A percentile compares a stretch with the other conserved stretches of the same genome.
These are phyloP conservation scores for Lepisosteus oculatus DNA, from an alignment of 2,113 vertebrate genomes.

Conservation along the genomic window DNA sequence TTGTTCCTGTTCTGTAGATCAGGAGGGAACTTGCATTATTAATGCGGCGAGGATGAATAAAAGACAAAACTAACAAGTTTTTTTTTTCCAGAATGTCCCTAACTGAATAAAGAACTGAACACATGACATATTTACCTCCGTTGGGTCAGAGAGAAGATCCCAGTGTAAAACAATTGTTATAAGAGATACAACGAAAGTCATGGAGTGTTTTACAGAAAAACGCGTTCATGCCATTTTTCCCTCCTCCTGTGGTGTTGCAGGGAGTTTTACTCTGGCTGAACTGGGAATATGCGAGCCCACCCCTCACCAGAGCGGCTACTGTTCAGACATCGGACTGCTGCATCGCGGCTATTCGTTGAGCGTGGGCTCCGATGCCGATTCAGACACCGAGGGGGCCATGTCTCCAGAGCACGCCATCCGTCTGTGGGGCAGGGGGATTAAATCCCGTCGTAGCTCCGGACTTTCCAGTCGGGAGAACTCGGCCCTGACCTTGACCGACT, in stretches of 20 bases:
- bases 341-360: slow-evolving; percentile 87
- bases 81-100: too few species aligned
- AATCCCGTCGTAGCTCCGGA: slow-evolving; percentile 84
- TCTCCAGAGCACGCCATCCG: slow-evolving; percentile 88
- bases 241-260: slow-evolving; percentile 51
- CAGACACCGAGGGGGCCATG: slow-evolving; percentile 87
- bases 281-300: slow-evolving; percentile 88
- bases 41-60: too few species aligned
- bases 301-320: slow-evolving; percentile 81
- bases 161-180: too few species aligned
- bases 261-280: slow-evolving; percentile 89
- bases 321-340: slow-evolving; percentile 86
- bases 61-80: too few species aligned
- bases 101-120: too few species aligned
- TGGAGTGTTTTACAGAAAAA: too few species aligned
- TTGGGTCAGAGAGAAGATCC: too few species aligned
- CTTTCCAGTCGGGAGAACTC: slow-evolving; percentile 91
- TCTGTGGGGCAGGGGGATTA: slow-evolving; percentile 84
- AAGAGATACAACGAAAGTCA: too few species aligned
- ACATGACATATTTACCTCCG: too few species aligned
- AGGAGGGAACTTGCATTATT: too few species aligned
- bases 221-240: too few species aligned
- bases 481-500: slow-evolving; percentile 87
- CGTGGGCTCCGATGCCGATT: slow-evolving; percentile 83
- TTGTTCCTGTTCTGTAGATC: too few species aligned